Evolutionary conservation across 2,888 invertebrate species (phyloP).

Genomic region (Hirtodrosophila alboralis): DNA sequence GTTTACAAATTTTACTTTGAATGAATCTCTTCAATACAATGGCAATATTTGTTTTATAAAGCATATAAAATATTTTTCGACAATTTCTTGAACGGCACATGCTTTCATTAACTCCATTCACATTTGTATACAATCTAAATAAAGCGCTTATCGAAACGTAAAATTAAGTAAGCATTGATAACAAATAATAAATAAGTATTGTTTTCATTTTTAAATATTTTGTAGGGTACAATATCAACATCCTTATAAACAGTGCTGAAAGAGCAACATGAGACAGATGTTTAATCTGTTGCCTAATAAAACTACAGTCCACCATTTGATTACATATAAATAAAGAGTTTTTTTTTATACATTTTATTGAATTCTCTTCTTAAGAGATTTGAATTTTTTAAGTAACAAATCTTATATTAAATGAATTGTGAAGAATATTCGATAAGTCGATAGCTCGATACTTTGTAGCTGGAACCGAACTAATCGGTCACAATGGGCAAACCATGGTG

Average conservation of each 20-base stretch:
- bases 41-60: no score
- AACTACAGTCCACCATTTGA: conserved; percentile 3
- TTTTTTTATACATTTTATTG: background rate
- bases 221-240: background rate
- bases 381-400: no score
- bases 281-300: background rate
- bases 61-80: background rate
- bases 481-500: conserved; percentile 2
- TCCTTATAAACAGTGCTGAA: background rate
- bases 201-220: conserved; percentile 1
- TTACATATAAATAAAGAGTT: conserved; percentile 15
- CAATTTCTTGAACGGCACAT: background rate
- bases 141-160: conserved; percentile 17
- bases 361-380: background rate
- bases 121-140: conserved; percentile 8
- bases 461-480: background rate
- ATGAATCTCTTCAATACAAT: no score
- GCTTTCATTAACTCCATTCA: conserved; percentile 3
- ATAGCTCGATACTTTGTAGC: background rate
- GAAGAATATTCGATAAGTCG: conserved; percentile 3
- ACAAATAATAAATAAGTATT: background rate
- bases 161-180: conserved; percentile 7
- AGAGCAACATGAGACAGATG: background rate
- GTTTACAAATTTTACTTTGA: no score
- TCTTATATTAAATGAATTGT: background rate